These are phyloP conservation scores for Sardinella longiceps DNA, from an alignment of 2,797 vertebrate genomes.

Conservation along the genomic window DNA sequence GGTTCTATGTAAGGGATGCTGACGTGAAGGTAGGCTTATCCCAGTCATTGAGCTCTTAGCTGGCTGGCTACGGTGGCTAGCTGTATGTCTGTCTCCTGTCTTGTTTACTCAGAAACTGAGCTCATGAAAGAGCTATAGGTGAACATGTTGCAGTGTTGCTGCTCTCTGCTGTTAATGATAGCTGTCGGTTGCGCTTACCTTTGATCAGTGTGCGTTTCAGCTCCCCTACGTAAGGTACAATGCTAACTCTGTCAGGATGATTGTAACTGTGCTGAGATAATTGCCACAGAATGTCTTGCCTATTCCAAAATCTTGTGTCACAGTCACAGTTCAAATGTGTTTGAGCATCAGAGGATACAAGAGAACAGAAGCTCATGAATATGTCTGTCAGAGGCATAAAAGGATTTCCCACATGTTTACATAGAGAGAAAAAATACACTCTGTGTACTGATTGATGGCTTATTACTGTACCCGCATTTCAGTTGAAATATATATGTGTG, in stretches of 20 bases:
- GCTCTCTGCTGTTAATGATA: not conserved
- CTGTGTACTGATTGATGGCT: no score
- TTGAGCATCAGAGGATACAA: not conserved
- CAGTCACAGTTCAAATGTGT: not conserved
- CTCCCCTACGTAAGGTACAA: not conserved
- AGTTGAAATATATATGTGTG: not conserved
- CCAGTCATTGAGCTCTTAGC: not conserved
- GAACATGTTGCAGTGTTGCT: not conserved
- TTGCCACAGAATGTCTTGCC: not conserved
- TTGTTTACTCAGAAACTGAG: not conserved
- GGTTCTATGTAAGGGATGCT: slow-evolving; percentile 59
- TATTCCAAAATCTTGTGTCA: not conserved
- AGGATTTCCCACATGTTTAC: not conserved
- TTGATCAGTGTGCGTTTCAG: not conserved
- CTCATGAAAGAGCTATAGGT: not conserved
- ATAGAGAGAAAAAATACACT: not conserved
- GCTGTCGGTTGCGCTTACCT: not conserved
- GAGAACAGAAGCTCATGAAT: not conserved
- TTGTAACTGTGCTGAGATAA: not conserved
- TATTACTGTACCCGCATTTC: no score
- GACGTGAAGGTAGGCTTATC: slow-evolving; percentile 62
- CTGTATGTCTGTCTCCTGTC: not conserved
- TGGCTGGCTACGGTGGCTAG: not conserved
- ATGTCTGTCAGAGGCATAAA: not conserved
- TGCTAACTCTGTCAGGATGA: not conserved